Conservation (phyloP, 2,797 vertebrate species). For the Capromys pilorides region DNA sequence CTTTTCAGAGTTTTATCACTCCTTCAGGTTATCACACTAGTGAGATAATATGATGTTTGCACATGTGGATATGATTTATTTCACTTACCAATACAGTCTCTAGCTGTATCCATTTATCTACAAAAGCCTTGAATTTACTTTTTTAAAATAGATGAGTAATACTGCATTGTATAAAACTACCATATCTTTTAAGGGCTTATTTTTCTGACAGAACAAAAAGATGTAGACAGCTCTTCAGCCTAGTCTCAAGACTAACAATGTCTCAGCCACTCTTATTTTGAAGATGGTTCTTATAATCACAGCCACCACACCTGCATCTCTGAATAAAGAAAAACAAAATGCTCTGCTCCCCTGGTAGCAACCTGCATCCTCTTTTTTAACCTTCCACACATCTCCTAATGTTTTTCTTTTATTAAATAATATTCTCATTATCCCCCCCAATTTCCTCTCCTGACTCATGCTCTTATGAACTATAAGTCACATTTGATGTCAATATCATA, state of each 20-base stretch:
- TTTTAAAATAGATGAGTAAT: no score
- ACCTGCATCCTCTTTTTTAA: neutral
- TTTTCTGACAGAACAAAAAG: neutral
- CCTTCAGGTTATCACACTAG: no score
- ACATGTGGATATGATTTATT: no score
- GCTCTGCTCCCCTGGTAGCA: neutral
- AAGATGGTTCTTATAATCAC: neutral
- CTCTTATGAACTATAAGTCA: neutral
- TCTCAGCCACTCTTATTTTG: neutral
- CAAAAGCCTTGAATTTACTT: no score
- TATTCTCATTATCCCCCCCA: neutral
- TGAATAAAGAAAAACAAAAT: neutral
- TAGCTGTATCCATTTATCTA: no score
- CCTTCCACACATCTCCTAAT: neutral
- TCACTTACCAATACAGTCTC: no score
- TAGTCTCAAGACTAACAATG: neutral
- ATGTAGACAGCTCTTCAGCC: neutral
- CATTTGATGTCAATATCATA: neutral
- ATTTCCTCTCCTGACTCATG: neutral
- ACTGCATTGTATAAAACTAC: no score
- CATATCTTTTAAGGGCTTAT: neutral
- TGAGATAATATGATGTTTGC: no score
- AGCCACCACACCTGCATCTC: neutral
- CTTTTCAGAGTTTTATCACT: no score
- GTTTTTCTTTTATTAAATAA: neutral